Percentiles rank a stretch among this genome's conserved stretches.
Evolutionary conservation across 1,140 invertebrate genomes (phyloP).

Genomic region (Cydia fagiglandana): DNA sequence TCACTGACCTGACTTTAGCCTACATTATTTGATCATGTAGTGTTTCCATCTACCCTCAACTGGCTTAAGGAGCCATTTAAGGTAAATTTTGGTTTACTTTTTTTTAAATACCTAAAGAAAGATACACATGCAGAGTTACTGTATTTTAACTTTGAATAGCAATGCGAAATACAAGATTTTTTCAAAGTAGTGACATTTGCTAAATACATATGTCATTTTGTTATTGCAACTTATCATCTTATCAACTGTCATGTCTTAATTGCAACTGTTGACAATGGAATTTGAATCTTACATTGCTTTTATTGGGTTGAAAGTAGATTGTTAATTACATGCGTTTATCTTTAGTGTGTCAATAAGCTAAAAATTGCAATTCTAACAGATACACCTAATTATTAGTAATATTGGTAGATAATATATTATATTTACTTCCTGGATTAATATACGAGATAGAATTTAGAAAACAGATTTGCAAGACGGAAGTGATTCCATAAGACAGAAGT

Average conservation of each 20-base stretch:
- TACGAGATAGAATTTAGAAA: not conserved
- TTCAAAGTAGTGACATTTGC: not conserved
- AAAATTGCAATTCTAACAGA: not conserved
- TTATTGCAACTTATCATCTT: not conserved
- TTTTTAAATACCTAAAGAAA: no score
- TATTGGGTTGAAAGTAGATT: not conserved
- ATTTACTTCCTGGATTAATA: not conserved
- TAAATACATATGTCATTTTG: not conserved
- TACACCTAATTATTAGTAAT: not conserved
- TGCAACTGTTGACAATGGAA: not conserved
- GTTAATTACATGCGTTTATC: not conserved
- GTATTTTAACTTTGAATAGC: no score
- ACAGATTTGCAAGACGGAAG: no score
- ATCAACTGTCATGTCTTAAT: conserved; percentile 6
- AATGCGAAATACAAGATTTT: no score
- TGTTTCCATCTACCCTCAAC: no score
- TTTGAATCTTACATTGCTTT: not conserved
- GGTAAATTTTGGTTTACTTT: no score
- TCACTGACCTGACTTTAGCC: no score
- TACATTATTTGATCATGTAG: no score
- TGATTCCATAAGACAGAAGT: no score
- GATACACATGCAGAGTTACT: no score
- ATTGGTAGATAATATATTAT: not conserved
- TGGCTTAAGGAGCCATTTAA: no score
- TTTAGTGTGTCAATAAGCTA: not conserved